These are phyloP conservation scores for Gallinago solitaria DNA, from an alignment of 2,797 vertebrate genomes.

Conservation along the genomic window DNA sequence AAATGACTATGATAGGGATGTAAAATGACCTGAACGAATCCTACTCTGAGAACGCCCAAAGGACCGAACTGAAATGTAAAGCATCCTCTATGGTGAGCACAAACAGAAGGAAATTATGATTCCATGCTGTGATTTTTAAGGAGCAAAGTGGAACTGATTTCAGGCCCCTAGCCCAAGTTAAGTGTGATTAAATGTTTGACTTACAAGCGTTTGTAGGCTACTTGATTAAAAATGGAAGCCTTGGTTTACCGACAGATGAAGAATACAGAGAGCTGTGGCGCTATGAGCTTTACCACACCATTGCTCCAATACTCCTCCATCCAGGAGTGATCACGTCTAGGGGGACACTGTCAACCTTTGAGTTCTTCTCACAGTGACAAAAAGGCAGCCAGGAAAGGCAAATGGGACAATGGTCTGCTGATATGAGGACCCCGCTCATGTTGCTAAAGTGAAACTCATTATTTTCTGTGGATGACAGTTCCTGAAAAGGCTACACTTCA, in stretches of 20 bases:
- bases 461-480: background rate
- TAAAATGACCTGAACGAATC: background rate
- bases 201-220: background rate
- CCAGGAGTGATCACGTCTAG: background rate
- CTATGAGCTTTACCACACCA: background rate
- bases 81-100: background rate
- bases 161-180: background rate
- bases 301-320: background rate
- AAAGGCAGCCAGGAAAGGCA: background rate
- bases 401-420: background rate
- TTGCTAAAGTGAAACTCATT: background rate
- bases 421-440: background rate
- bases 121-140: background rate
- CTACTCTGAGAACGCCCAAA: background rate
- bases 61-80: background rate
- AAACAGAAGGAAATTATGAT: background rate
- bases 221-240: background rate
- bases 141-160: background rate
- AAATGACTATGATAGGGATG: fast-evolving
- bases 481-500: background rate
- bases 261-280: background rate
- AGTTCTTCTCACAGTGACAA: background rate
- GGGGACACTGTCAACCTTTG: background rate
- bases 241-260: background rate
- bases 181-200: background rate